phyloP scores from a whole-genome alignment of 2,888 invertebrate genomes.

The Eustalomyia histrio region DNA sequence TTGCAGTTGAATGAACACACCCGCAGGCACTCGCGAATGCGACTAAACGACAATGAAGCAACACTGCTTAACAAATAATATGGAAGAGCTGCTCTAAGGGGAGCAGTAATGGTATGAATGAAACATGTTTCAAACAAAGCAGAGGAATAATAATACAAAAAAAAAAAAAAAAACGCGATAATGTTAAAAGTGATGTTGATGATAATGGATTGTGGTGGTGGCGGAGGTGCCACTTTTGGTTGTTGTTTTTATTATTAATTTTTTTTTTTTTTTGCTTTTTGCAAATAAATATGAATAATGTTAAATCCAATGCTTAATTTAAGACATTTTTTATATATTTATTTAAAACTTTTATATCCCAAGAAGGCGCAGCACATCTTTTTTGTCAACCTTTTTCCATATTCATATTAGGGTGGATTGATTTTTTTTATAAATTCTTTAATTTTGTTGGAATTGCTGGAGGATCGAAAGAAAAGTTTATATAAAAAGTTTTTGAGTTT shows the following conservation, averaged over 20 bases:
- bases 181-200: neutral
- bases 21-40: slow-evolving; percentile 66
- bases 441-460: too few species aligned
- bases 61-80: neutral
- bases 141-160: neutral
- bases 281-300: slow-evolving; percentile 55
- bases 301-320: slow-evolving; percentile 52
- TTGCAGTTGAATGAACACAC: slow-evolving; percentile 77
- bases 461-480: too few species aligned
- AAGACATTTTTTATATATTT: neutral
- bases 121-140: neutral
- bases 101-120: neutral
- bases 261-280: slow-evolving; percentile 16
- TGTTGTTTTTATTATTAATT: slow-evolving; percentile 7
- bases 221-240: slow-evolving; percentile 28
- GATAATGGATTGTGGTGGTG: slow-evolving; percentile 28
- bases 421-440: too few species aligned
- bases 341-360: neutral
- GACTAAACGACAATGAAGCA: slow-evolving; percentile 14
- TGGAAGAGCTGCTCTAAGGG: neutral
- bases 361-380: slow-evolving; percentile 1
- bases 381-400: neutral
- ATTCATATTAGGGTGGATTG: neutral
- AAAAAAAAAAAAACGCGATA: slow-evolving; percentile 12
- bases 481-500: too few species aligned